Conservation (phyloP, 2,888 invertebrate species). For the Tryphoninae sp. region DNA sequence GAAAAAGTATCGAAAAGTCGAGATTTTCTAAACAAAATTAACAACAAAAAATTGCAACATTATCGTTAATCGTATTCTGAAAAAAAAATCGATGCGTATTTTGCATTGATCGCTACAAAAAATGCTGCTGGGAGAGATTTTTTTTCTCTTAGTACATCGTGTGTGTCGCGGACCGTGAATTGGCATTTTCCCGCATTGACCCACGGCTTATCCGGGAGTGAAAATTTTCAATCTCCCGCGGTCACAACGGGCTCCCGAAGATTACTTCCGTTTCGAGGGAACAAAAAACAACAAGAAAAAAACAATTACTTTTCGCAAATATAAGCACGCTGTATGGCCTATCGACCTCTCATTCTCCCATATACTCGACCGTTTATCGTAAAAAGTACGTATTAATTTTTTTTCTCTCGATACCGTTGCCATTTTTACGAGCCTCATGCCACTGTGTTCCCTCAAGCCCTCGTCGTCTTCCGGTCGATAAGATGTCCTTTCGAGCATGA, state of each 20-base stretch:
- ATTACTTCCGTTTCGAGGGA: constrained; percentile 15
- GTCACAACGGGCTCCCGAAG: background rate
- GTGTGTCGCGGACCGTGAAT: background rate
- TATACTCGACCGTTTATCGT: background rate
- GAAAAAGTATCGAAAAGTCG: no score
- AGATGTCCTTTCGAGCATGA: constrained; percentile 2
- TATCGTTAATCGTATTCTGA: background rate
- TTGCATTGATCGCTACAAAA: background rate
- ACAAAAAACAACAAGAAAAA: background rate
- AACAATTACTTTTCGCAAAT: background rate
- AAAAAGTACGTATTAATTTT: background rate
- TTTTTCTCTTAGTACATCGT: background rate
- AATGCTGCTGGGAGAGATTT: background rate
- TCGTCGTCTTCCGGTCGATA: constrained; percentile 2
- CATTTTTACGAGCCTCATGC: background rate
- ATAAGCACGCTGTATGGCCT: background rate
- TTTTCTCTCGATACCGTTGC: background rate
- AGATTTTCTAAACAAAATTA: no score
- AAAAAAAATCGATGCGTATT: background rate
- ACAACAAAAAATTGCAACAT: background rate
- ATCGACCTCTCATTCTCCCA: background rate
- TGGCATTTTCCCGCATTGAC: constrained; percentile 15
- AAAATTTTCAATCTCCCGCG: constrained; percentile 41
- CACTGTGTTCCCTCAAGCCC: background rate
- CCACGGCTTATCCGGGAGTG: background rate